These are phyloP conservation scores for Cyphomyrus discorhynchus DNA, from an alignment of 2,113 vertebrate species.

Conservation along the genomic window DNA sequence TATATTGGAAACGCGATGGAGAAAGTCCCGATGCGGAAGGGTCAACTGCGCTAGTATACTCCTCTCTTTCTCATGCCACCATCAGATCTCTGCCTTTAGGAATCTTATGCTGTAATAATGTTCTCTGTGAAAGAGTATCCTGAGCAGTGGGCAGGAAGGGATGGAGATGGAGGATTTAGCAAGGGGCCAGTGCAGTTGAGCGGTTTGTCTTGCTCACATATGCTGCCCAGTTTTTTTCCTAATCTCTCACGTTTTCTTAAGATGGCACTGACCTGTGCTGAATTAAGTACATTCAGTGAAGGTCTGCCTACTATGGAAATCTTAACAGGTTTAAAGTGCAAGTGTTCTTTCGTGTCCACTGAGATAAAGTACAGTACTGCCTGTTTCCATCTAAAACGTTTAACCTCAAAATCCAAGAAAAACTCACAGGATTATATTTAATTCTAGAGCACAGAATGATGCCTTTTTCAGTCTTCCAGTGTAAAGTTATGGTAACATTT, in stretches of 20 bases:
- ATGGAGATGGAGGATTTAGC: too few relatives aligned
- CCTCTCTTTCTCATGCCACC: too few relatives aligned
- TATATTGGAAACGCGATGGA: neutral
- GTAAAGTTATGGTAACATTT: too few relatives aligned
- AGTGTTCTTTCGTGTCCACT: neutral
- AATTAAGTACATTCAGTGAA: neutral
- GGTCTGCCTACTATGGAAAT: neutral
- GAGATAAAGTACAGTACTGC: neutral
- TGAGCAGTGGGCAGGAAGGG: neutral
- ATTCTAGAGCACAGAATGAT: too few relatives aligned
- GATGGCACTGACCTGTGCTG: neutral
- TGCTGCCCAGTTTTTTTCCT: neutral
- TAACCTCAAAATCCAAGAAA: neutral
- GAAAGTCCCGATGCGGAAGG: neutral
- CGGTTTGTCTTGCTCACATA: neutral
- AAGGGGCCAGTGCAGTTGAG: too few relatives aligned
- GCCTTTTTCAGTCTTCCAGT: too few relatives aligned
- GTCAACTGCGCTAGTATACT: neutral
- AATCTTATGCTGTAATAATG: neutral
- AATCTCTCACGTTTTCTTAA: neutral
- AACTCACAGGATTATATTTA: neutral
- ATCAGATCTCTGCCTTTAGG: neutral
- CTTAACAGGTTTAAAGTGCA: neutral
- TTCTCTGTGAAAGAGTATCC: neutral
- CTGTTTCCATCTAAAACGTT: neutral